Evolutionary conservation across 2,888 invertebrate species (phyloP).

Genomic region (Rhagium mordax): DNA sequence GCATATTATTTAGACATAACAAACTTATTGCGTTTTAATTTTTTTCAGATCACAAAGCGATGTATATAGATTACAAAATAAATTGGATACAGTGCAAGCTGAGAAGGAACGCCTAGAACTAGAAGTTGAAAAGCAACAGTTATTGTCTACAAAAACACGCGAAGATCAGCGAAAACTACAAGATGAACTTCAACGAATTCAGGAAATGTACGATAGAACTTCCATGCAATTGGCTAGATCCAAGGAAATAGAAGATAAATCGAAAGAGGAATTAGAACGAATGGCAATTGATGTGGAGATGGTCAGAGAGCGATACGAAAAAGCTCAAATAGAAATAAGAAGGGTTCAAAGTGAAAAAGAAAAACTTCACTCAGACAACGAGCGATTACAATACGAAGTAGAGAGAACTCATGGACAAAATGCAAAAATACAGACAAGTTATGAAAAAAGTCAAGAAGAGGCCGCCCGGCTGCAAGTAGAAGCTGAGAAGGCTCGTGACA

Average conservation of each 20-base stretch:
- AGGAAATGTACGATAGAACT: slow-evolving; percentile 92
- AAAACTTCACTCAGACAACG: slow-evolving; percentile 87
- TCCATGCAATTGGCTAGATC: slow-evolving; percentile 86
- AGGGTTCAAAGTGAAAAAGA: slow-evolving; percentile 89
- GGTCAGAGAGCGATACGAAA: slow-evolving; percentile 90
- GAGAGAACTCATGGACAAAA: slow-evolving; percentile 90
- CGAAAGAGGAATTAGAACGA: slow-evolving; percentile 87
- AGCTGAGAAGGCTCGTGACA: slow-evolving; percentile 92
- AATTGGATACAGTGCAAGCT: slow-evolving; percentile 89
- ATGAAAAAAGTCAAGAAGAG: slow-evolving; percentile 93
- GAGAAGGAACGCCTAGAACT: slow-evolving; percentile 90
- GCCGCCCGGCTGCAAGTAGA: slow-evolving; percentile 89
- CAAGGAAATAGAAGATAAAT: slow-evolving; percentile 93
- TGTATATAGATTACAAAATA: slow-evolving; percentile 89
- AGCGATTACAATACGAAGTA: slow-evolving; percentile 87
- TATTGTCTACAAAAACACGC: slow-evolving; percentile 84
- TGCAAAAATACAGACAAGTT: slow-evolving; percentile 86
- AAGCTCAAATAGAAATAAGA: slow-evolving; percentile 87
- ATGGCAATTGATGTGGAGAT: slow-evolving; percentile 87
- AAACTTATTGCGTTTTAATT: slow-evolving; percentile 77
- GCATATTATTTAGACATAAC: slow-evolving; percentile 78
- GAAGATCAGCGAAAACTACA: slow-evolving; percentile 90
- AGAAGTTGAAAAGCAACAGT: slow-evolving; percentile 88
- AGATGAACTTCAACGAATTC: slow-evolving; percentile 87
- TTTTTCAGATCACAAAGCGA: slow-evolving; percentile 87